Conservation (phyloP, 2,113 vertebrate species). For the Oxygymnocypris stewartii region DNA sequence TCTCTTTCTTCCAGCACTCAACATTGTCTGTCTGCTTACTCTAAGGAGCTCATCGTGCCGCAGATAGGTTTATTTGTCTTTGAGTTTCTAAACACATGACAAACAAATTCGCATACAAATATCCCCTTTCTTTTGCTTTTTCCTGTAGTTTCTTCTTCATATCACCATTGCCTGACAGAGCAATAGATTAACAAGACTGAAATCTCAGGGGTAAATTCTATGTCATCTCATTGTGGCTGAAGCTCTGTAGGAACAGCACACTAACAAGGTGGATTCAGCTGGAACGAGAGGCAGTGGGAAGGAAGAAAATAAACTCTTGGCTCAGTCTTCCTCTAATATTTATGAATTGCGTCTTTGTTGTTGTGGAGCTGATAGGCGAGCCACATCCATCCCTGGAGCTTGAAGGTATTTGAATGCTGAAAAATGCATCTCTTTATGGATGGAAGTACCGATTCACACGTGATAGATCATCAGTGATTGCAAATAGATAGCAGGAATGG, state of each 20-base stretch:
- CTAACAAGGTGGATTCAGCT: conserved; percentile 45
- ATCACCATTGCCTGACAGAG: conserved; percentile 15
- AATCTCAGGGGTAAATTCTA: conserved; percentile 32
- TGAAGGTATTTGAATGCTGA: conserved; percentile 73
- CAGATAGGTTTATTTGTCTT: conserved; percentile 34
- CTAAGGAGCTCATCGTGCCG: background rate
- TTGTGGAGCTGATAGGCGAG: conserved; percentile 62
- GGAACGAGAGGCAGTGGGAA: conserved; percentile 38
- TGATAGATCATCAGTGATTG: no score
- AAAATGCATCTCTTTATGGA: no score
- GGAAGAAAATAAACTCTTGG: conserved; percentile 51
- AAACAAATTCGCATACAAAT: conserved; percentile 35
- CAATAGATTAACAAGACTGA: conserved; percentile 28
- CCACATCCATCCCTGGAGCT: conserved; percentile 63
- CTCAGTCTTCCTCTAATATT: conserved; percentile 65
- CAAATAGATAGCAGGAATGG: no score
- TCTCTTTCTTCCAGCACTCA: background rate
- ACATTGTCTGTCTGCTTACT: conserved; percentile 4
- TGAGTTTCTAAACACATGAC: conserved; percentile 33
- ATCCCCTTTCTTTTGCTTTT: conserved; percentile 11
- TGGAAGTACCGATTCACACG: no score
- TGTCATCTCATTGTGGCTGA: conserved; percentile 32
- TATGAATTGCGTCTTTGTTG: conserved; percentile 74
- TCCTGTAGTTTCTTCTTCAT: conserved; percentile 20
- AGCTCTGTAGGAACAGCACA: conserved; percentile 26